Base-by-base conservation (phyloP, 2,797 vertebrate species). In the Neosilurus hyrtlii region DNA sequence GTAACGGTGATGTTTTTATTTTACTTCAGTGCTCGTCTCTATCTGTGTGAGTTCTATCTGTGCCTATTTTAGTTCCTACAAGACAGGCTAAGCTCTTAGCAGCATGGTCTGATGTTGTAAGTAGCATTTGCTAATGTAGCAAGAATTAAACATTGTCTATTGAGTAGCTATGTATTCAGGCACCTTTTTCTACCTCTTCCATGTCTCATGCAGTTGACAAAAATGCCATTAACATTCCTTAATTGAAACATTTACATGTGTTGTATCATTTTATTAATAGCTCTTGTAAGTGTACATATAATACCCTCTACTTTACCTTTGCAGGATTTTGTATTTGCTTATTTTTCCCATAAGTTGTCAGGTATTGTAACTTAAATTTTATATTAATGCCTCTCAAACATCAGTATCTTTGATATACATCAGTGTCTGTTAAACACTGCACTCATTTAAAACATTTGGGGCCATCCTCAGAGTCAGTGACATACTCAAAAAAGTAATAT, bases 51-150 rank as follows among this genome's bases (percentile, higher is more conserved):
- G 43, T 43, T 43, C 43, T 43, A 79, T 73, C 57, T 73, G 51
- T 80, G 65, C 52, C 78, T 79, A 30, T 79, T 73, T 78, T 18
- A 71, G 75, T 72, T 67, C 56, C 67, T 14, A 52, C 63, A 73
- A n/a, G 15, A 59, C 56, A 73, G 52, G 18, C 49, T 71, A 65
- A 76, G 79, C 72, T 71, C 57, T 16, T 57, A 37, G 16, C 63
- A 74, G 56, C 74, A 71, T 57, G 30, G 30, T 65, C 56, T 57
- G 75, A 70, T 61, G 52, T 56, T 85, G 72, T 79, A 59, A 43
- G 80, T 82, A 78, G 75, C 84, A 85, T 73, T 74, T 67, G 75
- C 76, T 79, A 67, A 82, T 85, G 76, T 82, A 82, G 75, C 76
- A 79, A 67, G 51, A 79, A 79, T 73, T 3, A 65, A 65, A 65